phyloP scores from a whole-genome alignment of 2,888 invertebrate genomes.

The Scaptomyza flava region DNA sequence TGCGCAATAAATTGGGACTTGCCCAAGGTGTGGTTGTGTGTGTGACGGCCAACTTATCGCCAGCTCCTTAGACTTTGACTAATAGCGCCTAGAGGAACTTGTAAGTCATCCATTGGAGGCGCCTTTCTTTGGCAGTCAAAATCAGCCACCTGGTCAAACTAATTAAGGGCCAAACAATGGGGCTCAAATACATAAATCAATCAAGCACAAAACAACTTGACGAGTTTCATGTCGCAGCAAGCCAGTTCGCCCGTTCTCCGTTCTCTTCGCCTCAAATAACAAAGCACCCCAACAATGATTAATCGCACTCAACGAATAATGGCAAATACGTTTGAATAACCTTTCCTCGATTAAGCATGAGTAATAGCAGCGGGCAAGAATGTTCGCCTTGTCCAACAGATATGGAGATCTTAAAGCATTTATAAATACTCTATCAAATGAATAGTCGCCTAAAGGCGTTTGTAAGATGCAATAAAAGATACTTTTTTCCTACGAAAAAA shows the following conservation, averaged over 20 bases:
- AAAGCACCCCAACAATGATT: conserved; percentile 65
- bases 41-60: conserved; percentile 66
- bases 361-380: conserved; percentile 15
- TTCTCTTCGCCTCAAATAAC: conserved; percentile 17
- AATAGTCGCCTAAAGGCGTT: neutral
- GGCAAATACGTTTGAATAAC: conserved; percentile 60
- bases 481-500: too few species aligned
- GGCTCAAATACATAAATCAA: conserved; percentile 73
- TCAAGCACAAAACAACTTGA: conserved; percentile 74
- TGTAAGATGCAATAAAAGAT: too few species aligned
- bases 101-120: neutral
- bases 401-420: conserved; percentile 1
- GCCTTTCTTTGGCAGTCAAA: conserved; percentile 12
- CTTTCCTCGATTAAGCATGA: conserved; percentile 39
- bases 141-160: conserved; percentile 72
- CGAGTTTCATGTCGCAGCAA: conserved; percentile 61
- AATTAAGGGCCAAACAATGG: conserved; percentile 70
- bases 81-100: conserved; percentile 44
- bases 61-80: conserved; percentile 60
- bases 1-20: conserved; percentile 64
- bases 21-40: conserved; percentile 25
- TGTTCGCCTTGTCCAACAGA: conserved; percentile 13
- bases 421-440: conserved; percentile 1
- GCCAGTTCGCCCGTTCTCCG: neutral
- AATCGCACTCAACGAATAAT: conserved; percentile 56